Conservation (phyloP, 2,113 vertebrate genomes). For the Euleptes europaea region DNA sequence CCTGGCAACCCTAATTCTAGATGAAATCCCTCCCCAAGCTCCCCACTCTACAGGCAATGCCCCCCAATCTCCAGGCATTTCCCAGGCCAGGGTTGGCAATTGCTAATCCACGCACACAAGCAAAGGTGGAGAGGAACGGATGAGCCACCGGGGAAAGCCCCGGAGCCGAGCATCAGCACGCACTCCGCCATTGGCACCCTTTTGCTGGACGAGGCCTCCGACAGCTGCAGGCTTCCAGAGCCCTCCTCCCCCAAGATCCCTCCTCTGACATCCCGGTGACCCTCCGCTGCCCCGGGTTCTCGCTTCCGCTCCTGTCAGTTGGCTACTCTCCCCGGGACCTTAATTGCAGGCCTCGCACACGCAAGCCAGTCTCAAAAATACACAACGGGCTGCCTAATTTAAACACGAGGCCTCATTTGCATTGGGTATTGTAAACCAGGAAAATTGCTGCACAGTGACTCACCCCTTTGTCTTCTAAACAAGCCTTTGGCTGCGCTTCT, state of each 20-base stretch:
- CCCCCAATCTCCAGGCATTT: too few species aligned
- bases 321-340: slow-evolving; percentile 37
- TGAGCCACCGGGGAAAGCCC: slow-evolving; percentile 29
- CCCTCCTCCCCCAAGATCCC: not conserved
- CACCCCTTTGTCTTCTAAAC: slow-evolving; percentile 64
- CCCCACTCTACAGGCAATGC: too few species aligned
- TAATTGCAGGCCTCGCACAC: slow-evolving; percentile 46
- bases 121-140: not conserved
- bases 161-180: not conserved
- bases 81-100: too few species aligned
- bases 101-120: not conserved
- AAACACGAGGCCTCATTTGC: slow-evolving; percentile 57
- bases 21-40: too few species aligned
- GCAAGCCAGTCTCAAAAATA: slow-evolving; percentile 3
- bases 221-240: not conserved
- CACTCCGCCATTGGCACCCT: not conserved
- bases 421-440: slow-evolving; percentile 55
- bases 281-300: slow-evolving; percentile 29
- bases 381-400: slow-evolving; percentile 45
- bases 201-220: not conserved
- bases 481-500: slow-evolving; percentile 33
- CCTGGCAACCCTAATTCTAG: too few species aligned
- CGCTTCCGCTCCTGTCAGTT: slow-evolving; percentile 39
- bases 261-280: slow-evolving; percentile 26
- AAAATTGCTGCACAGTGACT: slow-evolving; percentile 58